Evolutionary conservation across 1,140 invertebrate species (phyloP).

Genomic region (Pomacea maculata): DNA sequence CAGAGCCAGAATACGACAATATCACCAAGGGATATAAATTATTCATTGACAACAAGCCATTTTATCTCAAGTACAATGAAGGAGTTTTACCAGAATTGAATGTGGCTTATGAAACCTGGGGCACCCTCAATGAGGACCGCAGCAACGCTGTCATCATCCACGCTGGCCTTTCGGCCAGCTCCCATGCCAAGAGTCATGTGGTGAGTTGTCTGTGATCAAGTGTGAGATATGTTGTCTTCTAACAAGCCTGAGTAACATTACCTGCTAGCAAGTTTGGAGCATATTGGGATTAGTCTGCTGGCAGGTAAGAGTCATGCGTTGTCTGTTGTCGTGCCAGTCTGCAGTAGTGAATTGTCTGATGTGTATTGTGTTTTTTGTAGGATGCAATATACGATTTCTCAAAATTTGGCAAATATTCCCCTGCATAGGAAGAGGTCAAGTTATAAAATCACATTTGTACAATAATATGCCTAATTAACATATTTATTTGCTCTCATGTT

Average conservation of each 20-base stretch:
- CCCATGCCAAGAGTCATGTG: slow-evolving; percentile 63
- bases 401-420: too few species aligned
- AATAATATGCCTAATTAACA: too few species aligned
- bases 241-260: too few species aligned
- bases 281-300: not conserved
- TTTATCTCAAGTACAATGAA: slow-evolving; percentile 55
- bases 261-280: too few species aligned
- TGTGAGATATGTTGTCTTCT: not conserved
- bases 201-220: slow-evolving; percentile 31
- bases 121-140: slow-evolving; percentile 60
- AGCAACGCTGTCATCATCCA: slow-evolving; percentile 63
- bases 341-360: too few species aligned
- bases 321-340: too few species aligned
- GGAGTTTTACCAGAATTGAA: slow-evolving; percentile 57
- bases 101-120: slow-evolving; percentile 67
- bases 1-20: slow-evolving; percentile 63
- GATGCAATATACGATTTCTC: too few species aligned
- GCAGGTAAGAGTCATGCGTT: not conserved
- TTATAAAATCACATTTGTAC: too few species aligned
- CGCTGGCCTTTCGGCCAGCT: slow-evolving; percentile 63
- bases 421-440: too few species aligned
- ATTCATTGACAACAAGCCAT: slow-evolving; percentile 49
- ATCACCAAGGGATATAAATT: slow-evolving; percentile 57
- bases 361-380: too few species aligned
- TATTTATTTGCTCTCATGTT: too few species aligned